Conservation (phyloP, 2,797 vertebrate genomes). For the Pampus argenteus region DNA sequence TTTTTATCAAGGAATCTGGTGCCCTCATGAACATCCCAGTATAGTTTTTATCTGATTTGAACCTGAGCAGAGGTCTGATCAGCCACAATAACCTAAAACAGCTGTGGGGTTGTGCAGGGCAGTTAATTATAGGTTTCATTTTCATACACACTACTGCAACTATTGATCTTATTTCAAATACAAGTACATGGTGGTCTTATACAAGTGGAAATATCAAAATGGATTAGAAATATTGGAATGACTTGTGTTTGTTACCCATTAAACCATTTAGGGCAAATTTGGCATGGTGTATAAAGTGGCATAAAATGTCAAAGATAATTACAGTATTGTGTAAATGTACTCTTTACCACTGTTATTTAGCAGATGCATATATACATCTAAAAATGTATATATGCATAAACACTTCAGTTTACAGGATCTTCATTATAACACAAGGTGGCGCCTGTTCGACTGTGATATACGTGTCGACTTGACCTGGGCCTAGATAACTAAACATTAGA, state of each 20-base stretch:
- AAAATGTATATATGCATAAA: not conserved
- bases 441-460: constrained; percentile 36
- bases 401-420: not conserved
- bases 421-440: constrained; percentile 62
- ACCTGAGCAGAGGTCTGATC: not conserved
- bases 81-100: too few relatives aligned
- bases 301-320: not conserved
- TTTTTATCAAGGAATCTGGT: not conserved
- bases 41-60: not conserved
- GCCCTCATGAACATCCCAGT: not conserved
- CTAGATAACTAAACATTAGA: constrained; percentile 7
- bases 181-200: too few relatives aligned
- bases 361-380: not conserved
- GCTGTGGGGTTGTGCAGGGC: not conserved
- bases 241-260: not conserved
- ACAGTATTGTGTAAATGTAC: not conserved
- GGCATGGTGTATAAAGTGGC: not conserved
- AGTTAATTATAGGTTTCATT: not conserved
- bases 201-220: not conserved
- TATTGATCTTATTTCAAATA: not conserved
- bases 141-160: not conserved
- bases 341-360: not conserved
- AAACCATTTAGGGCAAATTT: not conserved
- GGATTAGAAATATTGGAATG: not conserved
- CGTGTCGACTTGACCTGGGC: constrained; percentile 10